Evolutionary conservation across 2,113 vertebrate species (phyloP).

Genomic region (Galeopterus variegatus): DNA sequence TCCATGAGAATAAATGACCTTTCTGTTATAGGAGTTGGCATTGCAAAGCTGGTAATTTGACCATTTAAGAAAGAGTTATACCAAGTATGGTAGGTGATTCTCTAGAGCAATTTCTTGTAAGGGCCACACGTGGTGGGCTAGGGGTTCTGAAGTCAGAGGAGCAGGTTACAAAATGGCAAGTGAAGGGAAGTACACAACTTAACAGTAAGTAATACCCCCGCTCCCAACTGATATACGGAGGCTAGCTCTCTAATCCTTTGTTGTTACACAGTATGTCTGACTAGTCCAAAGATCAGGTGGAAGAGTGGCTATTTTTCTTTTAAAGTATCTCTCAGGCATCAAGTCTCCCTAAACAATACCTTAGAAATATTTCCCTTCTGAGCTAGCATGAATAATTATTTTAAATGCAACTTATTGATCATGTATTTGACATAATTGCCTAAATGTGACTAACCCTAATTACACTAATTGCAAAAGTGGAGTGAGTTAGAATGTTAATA

Average conservation of each 20-base stretch:
- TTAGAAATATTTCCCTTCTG: constrained; percentile 43
- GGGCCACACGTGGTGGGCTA: background rate
- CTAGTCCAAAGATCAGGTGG: background rate
- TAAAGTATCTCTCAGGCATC: background rate
- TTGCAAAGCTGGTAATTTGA: background rate
- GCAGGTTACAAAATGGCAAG: background rate
- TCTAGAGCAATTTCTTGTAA: background rate
- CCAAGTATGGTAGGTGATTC: background rate
- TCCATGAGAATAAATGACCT: background rate
- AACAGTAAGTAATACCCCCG: background rate
- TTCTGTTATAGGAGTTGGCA: background rate
- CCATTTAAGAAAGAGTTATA: background rate
- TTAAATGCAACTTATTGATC: constrained; percentile 56
- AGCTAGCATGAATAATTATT: constrained; percentile 32
- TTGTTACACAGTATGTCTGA: background rate
- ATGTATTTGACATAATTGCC: constrained; percentile 57
- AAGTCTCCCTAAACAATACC: constrained; percentile 19
- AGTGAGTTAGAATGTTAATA: constrained; percentile 58
- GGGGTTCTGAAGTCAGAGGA: background rate
- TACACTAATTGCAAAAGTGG: constrained; percentile 72
- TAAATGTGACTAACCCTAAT: constrained; percentile 61
- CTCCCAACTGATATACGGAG: background rate
- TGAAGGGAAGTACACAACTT: background rate
- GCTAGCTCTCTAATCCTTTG: background rate
- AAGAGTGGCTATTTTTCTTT: constrained; percentile 41